These are phyloP conservation scores for Gymnobelideus leadbeateri DNA, from an alignment of 2,113 vertebrate genomes.

Conservation along the genomic window DNA sequence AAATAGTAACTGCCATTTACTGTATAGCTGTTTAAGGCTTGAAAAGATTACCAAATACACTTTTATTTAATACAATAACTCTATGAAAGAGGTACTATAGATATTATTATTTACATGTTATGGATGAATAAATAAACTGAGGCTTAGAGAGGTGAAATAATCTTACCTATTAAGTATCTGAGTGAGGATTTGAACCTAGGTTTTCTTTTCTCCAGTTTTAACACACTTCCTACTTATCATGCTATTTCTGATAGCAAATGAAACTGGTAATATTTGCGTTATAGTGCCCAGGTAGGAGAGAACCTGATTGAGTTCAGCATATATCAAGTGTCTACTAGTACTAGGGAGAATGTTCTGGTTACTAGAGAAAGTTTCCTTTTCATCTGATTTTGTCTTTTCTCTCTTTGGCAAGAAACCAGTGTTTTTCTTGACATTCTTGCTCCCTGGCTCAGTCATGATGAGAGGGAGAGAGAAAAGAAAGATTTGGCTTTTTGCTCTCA, in stretches of 20 bases:
- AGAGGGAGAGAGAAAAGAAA: conserved; percentile 9
- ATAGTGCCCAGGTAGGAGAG: conserved; percentile 15
- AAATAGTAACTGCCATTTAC: background rate
- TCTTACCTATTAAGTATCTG: background rate
- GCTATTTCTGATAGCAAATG: background rate
- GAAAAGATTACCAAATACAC: background rate
- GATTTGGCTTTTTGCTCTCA: conserved; percentile 26
- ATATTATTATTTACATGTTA: background rate
- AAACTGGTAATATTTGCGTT: conserved; percentile 14
- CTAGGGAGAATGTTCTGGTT: conserved; percentile 1
- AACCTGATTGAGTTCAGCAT: background rate
- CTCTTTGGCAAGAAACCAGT: conserved; percentile 19
- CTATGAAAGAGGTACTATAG: background rate
- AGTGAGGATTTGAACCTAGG: background rate
- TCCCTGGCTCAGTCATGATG: conserved; percentile 17
- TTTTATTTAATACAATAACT: background rate
- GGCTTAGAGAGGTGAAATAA: background rate
- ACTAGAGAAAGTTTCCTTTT: conserved; percentile 9
- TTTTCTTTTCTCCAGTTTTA: background rate
- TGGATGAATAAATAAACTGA: background rate
- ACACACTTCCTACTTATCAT: background rate
- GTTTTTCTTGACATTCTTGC: background rate
- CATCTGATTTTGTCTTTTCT: conserved; percentile 17
- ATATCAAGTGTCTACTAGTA: background rate
- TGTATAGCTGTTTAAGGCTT: background rate